Percentiles rank a stretch among this genome's conserved stretches.
phyloP scores from a whole-genome alignment of 2,797 vertebrate genomes.

The Lacerta viridis region DNA sequence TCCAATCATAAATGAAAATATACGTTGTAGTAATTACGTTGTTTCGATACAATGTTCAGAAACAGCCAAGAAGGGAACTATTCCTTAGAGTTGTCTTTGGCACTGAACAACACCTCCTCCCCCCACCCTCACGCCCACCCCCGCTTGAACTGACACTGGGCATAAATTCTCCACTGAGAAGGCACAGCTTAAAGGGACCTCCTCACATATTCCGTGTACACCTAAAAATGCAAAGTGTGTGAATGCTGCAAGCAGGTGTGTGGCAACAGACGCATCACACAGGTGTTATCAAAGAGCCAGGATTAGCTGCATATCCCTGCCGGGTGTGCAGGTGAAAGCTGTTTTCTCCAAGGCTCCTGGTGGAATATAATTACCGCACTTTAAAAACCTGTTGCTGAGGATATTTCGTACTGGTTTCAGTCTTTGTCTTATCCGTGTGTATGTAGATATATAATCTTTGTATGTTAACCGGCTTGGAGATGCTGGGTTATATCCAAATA shows the following conservation, averaged over 20 bases:
- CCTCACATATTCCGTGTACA: background rate
- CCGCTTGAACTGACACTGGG: rapidly evolving
- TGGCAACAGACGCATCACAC: background rate
- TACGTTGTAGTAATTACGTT: rapidly evolving
- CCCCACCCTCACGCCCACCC: too few species aligned
- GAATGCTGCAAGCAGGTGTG: background rate
- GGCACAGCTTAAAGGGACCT: rapidly evolving
- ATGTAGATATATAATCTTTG: too few species aligned
- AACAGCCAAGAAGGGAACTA: background rate
- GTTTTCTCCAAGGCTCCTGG: background rate
- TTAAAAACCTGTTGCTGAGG: too few species aligned
- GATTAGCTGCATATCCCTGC: background rate
- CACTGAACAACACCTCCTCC: background rate
- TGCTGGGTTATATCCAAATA: too few species aligned
- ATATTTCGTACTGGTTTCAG: too few species aligned
- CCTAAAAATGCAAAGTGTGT: background rate
- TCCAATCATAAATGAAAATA: background rate
- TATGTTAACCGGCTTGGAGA: too few species aligned
- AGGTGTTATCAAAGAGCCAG: background rate
- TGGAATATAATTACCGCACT: background rate
- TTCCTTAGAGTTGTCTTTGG: rapidly evolving
- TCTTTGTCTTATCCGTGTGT: too few species aligned
- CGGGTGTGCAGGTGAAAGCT: background rate
- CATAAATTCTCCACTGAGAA: rapidly evolving
- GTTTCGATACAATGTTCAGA: background rate